These are phyloP conservation scores for Stenoptilia bipunctidactyla DNA, from an alignment of 2,888 invertebrate species.

Conservation along the genomic window DNA sequence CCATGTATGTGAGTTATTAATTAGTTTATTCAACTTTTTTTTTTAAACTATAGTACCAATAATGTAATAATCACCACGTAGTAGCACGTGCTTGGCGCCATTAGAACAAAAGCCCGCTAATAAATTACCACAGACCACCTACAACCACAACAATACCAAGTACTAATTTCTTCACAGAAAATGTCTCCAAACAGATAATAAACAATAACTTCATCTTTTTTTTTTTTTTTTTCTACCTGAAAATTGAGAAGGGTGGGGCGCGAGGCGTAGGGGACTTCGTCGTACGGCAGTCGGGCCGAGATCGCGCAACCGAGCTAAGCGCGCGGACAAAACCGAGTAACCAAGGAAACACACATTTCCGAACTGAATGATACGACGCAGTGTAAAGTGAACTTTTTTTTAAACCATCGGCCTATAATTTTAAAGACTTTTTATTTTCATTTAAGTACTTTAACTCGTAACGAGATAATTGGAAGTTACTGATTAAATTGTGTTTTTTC, in stretches of 20 bases:
- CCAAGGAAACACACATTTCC: slow-evolving; percentile 13
- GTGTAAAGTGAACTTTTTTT: slow-evolving; percentile 13
- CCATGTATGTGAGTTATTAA: no score
- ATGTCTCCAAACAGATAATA: slow-evolving; percentile 32
- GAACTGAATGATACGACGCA: slow-evolving; percentile 7
- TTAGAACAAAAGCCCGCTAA: neutral
- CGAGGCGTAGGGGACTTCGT: slow-evolving; percentile 35
- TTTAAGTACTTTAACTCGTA: slow-evolving; percentile 24
- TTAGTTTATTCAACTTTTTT: no score
- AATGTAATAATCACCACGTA: no score
- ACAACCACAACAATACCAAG: slow-evolving; percentile 20
- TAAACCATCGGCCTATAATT: slow-evolving; percentile 15
- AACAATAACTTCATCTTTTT: slow-evolving; percentile 18
- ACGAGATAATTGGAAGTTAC: slow-evolving; percentile 28
- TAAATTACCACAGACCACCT: slow-evolving; percentile 19
- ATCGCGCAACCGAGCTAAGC: slow-evolving; percentile 35
- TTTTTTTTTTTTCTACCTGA: slow-evolving; percentile 48
- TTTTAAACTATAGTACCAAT: no score
- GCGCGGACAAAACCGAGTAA: slow-evolving; percentile 22
- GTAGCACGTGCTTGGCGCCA: neutral
- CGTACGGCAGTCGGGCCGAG: slow-evolving; percentile 48
- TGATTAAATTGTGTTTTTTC: slow-evolving; percentile 29
- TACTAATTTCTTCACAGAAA: slow-evolving; percentile 17
- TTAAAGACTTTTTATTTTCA: slow-evolving; percentile 12
- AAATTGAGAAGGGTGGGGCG: slow-evolving; percentile 39